These are phyloP conservation scores for Melanotaenia parkinsoni DNA, from an alignment of 2,797 vertebrate species.

Conservation along the genomic window DNA sequence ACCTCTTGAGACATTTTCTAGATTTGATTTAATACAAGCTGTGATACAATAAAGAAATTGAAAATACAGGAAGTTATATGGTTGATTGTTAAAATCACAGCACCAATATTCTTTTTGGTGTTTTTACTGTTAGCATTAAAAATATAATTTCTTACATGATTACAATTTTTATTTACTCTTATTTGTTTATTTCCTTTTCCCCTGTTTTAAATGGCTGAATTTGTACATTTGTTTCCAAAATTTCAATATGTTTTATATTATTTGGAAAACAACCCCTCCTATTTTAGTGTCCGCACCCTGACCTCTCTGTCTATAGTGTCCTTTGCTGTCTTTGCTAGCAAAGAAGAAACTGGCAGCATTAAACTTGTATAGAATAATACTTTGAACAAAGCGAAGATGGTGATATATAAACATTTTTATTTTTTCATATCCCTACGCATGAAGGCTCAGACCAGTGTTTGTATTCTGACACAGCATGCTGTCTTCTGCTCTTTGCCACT, in stretches of 20 bases:
- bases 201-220: not conserved
- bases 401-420: not conserved
- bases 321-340: not conserved
- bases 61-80: not conserved
- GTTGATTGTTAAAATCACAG: not conserved
- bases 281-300: too few species aligned
- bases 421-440: not conserved
- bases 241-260: not conserved
- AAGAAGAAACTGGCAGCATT: not conserved
- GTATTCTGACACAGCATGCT: not conserved
- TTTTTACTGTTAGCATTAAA: not conserved
- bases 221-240: not conserved
- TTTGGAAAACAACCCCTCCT: not conserved
- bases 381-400: not conserved
- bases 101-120: not conserved
- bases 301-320: not conserved
- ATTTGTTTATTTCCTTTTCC: not conserved
- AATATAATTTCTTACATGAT: not conserved
- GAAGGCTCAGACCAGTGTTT: not conserved
- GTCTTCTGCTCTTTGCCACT: conserved; percentile 19
- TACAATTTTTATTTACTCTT: too few species aligned
- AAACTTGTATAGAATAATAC: not conserved
- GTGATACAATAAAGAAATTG: not conserved
- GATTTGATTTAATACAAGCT: not conserved
- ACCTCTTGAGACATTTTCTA: not conserved